Percentiles rank a stretch among this genome's conserved stretches.
These are phyloP conservation scores for Mesoclemmys tuberculata DNA, from an alignment of 2,113 vertebrate genomes.

Conservation along the genomic window DNA sequence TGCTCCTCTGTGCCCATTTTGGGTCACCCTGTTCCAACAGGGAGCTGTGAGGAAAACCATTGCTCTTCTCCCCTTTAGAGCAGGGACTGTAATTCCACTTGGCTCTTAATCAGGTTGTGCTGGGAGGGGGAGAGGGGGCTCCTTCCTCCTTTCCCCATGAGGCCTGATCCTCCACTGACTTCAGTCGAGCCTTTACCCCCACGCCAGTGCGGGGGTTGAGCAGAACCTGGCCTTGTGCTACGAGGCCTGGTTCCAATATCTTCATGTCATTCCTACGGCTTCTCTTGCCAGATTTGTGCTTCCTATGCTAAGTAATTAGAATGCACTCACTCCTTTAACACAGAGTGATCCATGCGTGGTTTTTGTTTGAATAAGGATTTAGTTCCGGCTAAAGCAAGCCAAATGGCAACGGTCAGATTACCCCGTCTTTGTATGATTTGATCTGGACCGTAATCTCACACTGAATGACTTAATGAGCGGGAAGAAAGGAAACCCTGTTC, in stretches of 20 bases:
- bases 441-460: slow-evolving; percentile 8
- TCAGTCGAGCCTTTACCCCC: background rate
- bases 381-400: background rate
- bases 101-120: background rate
- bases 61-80: fast-evolving
- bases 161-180: background rate
- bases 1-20: background rate
- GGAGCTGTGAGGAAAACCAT: background rate
- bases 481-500: slow-evolving; percentile 21
- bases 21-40: background rate
- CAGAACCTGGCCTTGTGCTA: background rate
- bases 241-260: background rate
- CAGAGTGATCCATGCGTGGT: background rate
- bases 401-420: background rate
- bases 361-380: slow-evolving; percentile 14
- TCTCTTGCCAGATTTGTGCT: background rate
- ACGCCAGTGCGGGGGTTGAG: background rate
- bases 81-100: background rate
- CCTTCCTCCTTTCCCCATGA: background rate
- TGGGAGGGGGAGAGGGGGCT: too few species aligned
- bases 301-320: background rate
- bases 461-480: slow-evolving; percentile 27
- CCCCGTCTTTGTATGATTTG: background rate
- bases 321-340: background rate
- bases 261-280: background rate